These are phyloP conservation scores for Drosophila yooni DNA, from an alignment of 2,888 invertebrate species.

Conservation along the genomic window DNA sequence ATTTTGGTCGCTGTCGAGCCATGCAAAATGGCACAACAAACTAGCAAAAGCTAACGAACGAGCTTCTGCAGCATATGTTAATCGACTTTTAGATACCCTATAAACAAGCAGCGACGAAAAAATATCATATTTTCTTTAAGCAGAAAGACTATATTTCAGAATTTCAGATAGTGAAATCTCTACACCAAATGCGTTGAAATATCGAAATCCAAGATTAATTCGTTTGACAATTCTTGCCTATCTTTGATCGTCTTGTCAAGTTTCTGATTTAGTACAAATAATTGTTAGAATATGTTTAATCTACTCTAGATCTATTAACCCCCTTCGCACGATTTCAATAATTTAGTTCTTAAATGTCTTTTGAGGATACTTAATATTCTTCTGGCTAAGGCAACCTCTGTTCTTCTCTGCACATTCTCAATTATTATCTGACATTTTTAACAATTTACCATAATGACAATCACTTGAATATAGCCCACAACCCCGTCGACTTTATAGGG, in stretches of 20 bases:
- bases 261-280: background rate
- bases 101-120: background rate
- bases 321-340: background rate
- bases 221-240: background rate
- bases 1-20: slow-evolving; percentile 58
- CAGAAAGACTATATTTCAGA: no score
- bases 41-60: slow-evolving; percentile 24
- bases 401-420: background rate
- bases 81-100: slow-evolving; percentile 6
- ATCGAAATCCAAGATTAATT: background rate
- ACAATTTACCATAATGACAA: background rate
- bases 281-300: background rate
- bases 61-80: background rate
- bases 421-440: background rate
- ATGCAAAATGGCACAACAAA: slow-evolving; percentile 67
- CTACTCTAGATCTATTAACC: background rate
- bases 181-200: background rate
- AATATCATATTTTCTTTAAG: no score
- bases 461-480: background rate
- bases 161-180: background rate
- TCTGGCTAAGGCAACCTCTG: background rate
- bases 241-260: background rate
- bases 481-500: background rate
- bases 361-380: background rate
- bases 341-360: background rate